Base-by-base conservation (phyloP, 2,888 invertebrate genomes). In the Acanthacorydalis orientalis region DNA sequence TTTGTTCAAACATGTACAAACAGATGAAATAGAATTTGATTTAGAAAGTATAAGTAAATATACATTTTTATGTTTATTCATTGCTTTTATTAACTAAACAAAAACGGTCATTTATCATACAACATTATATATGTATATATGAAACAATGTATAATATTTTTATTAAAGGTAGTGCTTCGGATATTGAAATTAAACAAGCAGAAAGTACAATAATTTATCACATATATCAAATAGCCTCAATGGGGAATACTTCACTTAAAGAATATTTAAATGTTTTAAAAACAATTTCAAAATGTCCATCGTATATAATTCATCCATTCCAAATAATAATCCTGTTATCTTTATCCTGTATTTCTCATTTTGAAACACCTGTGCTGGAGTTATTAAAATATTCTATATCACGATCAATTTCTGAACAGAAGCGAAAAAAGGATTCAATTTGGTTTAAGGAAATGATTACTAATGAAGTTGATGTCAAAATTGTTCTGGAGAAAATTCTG, bases 121-220 rank as follows among this genome's bases (percentile, higher is more conserved):
- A 23, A 23, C n/a, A n/a, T n/a, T n/a, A n/a, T n/a, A n/a, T n/a
- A n/a, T n/a, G n/a, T n/a, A 23, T 23, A 23, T 23, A 23, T 6
- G 6, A 2, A 33, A 44, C 33, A 4, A 10, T 32, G 15, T 15
- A 6, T 44, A 1, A 15, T 34, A 32, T 2, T 4, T 42, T 48
- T 50, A 23, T 57, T 55, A 31, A 56, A 71, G 72, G 68, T 56
- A 56, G 58, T 4, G 62, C 63, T 44, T 62, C 63, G 15, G 65
- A 68, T 51, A 65, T 71, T 53, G 74, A 77, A 53, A 55, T 71
- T n/a, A 63, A 72, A 47, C 70, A 76, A 54, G 68, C 72, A 2
- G 77, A 78, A 60, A 74, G 77, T 53, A 78, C 75, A 1, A 68
- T 78, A 16, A 57, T 78, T 6, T 77, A 71, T 60, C 74, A 78